Percentiles rank a stretch among this genome's conserved stretches.
Conservation (phyloP, 2,888 invertebrate species). For the Prostheceraeus crozeri region DNA sequence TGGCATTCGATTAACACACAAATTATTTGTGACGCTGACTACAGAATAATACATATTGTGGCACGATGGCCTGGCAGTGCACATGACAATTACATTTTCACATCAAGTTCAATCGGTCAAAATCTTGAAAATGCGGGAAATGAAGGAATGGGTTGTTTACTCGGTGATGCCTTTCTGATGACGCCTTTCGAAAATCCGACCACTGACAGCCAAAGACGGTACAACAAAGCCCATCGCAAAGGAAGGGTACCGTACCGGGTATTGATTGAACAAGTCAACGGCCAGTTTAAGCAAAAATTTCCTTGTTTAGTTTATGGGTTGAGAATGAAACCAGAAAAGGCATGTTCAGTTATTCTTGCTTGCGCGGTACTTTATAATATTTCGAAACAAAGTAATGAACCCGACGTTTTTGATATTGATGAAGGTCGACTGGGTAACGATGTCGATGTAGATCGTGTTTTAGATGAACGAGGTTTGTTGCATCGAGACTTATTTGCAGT, state of each 20-base stretch:
- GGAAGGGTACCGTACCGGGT: slow-evolving; percentile 14
- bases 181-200: slow-evolving; percentile 37
- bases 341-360: slow-evolving; percentile 5
- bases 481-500: not conserved
- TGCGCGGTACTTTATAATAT: slow-evolving; percentile 12
- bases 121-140: not conserved
- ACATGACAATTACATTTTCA: slow-evolving; percentile 3
- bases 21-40: slow-evolving; percentile 17
- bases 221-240: slow-evolving; percentile 30
- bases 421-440: not conserved
- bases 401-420: not conserved
- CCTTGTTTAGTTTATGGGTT: slow-evolving; percentile 2
- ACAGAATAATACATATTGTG: slow-evolving; percentile 24
- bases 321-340: slow-evolving; percentile 7
- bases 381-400: not conserved
- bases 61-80: slow-evolving; percentile 11
- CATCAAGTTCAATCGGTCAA: not conserved
- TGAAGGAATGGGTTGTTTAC: slow-evolving; percentile 4
- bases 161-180: slow-evolving; percentile 38
- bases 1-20: slow-evolving; percentile 18
- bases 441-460: not conserved
- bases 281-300: slow-evolving; percentile 14
- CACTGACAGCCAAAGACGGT: slow-evolving; percentile 30
- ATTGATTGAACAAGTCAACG: slow-evolving; percentile 15
- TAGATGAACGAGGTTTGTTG: not conserved